These are phyloP conservation scores for Coregonus clupeaformis DNA, from an alignment of 2,113 vertebrate species.

Conservation along the genomic window DNA sequence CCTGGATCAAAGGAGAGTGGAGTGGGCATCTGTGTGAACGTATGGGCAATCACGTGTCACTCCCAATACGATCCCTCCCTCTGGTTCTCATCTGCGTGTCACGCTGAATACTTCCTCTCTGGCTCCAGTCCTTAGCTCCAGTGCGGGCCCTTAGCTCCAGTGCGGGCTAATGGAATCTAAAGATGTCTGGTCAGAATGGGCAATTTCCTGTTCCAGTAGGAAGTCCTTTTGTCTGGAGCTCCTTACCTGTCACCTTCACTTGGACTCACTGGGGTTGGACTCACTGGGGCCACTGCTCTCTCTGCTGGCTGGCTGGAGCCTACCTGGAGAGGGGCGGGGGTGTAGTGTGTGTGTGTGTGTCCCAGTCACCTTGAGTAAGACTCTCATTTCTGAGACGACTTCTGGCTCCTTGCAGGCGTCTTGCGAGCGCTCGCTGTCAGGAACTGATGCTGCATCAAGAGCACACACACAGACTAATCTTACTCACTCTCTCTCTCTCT, in stretches of 20 bases:
- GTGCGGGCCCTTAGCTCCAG: not conserved
- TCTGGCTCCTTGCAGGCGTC: not conserved
- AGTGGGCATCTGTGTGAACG: not conserved
- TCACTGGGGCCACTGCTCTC: not conserved
- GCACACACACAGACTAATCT: no score
- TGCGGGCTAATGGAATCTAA: not conserved
- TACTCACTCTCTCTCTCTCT: no score
- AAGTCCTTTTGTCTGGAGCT: not conserved
- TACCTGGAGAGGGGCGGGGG: not conserved
- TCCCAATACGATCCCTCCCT: not conserved
- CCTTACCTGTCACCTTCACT: not conserved
- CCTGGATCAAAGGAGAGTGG: constrained; percentile 4
- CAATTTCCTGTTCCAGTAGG: not conserved
- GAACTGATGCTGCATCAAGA: not conserved
- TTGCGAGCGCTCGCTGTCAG: not conserved
- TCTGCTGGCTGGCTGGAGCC: not conserved
- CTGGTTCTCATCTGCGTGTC: constrained; percentile 1
- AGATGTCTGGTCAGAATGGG: not conserved
- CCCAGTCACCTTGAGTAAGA: not conserved
- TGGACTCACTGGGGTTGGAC: not conserved
- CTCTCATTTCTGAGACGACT: not conserved
- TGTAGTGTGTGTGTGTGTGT: not conserved
- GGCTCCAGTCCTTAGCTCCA: not conserved
- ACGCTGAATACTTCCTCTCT: not conserved
- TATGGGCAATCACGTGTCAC: not conserved